Evolutionary conservation across 2,888 invertebrate species (phyloP).

Genomic region (Mythimna lalbum): DNA sequence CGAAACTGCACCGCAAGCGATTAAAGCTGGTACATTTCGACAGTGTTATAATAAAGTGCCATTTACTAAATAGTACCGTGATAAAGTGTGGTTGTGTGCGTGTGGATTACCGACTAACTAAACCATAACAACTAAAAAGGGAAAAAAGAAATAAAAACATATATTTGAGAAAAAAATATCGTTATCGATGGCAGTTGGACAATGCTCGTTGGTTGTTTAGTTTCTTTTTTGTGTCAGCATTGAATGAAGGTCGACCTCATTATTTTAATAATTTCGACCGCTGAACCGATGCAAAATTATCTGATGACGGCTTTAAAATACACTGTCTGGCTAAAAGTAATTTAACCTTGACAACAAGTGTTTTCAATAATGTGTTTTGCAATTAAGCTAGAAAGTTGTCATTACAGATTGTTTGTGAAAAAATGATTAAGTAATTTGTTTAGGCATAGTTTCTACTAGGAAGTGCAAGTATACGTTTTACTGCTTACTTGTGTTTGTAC

Average conservation of each 20-base stretch:
- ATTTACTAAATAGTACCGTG: conserved; percentile 71
- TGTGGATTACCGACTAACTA: conserved; percentile 82
- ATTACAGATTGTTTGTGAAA: conserved; percentile 6
- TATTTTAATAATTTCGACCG: conserved; percentile 78
- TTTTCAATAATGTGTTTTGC: conserved; percentile 42
- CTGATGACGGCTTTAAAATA: conserved; percentile 60
- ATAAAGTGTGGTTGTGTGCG: conserved; percentile 89
- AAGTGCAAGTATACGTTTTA: conserved; percentile 1
- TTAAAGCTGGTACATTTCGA: conserved; percentile 76
- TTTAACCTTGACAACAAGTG: conserved; percentile 55
- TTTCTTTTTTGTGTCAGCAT: conserved; percentile 69
- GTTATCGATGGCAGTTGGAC: conserved; percentile 78
- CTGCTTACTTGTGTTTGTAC: conserved; percentile 22
- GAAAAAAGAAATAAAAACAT: conserved; percentile 48
- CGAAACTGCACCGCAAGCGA: conserved; percentile 77
- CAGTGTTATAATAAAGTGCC: conserved; percentile 77
- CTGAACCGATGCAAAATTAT: conserved; percentile 68
- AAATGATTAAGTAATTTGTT: not conserved
- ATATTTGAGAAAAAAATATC: conserved; percentile 55
- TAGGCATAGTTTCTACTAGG: conserved; percentile 5
- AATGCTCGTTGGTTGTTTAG: conserved; percentile 50
- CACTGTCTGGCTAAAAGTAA: conserved; percentile 50
- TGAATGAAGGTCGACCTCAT: conserved; percentile 80
- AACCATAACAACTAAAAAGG: conserved; percentile 76
- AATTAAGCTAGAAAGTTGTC: conserved; percentile 47